These are phyloP conservation scores for Vanessa cardui DNA, from an alignment of 2,888 invertebrate species.

Conservation along the genomic window DNA sequence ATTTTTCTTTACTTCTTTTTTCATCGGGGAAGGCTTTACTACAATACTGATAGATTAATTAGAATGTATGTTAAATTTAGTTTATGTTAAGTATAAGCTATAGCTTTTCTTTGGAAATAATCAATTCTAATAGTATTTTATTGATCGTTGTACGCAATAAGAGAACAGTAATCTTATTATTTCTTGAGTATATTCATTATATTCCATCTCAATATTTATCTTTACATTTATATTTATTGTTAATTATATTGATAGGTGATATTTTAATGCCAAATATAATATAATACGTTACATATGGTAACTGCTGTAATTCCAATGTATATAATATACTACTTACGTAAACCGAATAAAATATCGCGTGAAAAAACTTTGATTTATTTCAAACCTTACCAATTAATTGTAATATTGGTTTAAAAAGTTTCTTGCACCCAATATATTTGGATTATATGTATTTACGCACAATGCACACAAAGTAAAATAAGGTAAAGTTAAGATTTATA, in stretches of 20 bases:
- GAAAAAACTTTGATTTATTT: no score
- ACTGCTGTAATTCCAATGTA: neutral
- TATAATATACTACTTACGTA: neutral
- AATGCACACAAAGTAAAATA: neutral
- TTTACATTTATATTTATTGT: neutral
- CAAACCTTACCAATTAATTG: no score
- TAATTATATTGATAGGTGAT: neutral
- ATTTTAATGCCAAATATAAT: conserved; percentile 17
- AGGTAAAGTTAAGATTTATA: neutral
- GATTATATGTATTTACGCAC: no score
- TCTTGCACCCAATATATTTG: no score
- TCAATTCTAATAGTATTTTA: no score
- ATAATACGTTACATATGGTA: neutral
- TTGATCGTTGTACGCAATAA: no score
- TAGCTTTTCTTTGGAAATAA: no score
- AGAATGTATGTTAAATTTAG: neutral
- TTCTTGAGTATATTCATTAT: no score
- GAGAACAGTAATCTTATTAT: no score
- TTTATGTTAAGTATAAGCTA: no score
- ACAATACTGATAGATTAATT: neutral
- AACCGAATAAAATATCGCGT: conserved; percentile 1
- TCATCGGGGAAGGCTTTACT: neutral
- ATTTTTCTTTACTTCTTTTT: neutral
- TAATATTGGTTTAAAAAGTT: no score
- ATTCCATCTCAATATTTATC: no score